Evolutionary conservation across 2,113 vertebrate genomes (phyloP), one percentile per base, ranked within the genome.

Genomic region (Sylvilagus bachmani): DNA sequence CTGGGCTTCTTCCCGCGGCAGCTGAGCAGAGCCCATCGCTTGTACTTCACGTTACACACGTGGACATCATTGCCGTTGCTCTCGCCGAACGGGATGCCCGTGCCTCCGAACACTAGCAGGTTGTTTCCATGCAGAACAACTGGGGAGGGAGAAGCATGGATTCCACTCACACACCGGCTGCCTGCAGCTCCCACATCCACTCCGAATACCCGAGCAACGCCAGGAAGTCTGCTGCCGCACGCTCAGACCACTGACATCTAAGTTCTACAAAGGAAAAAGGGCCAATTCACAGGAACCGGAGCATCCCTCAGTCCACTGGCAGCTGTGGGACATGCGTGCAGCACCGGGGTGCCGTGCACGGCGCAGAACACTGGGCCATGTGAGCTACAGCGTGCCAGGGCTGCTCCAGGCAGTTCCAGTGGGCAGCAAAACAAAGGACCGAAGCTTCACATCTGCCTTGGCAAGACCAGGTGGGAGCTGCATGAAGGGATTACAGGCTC

Each of bases 121-220:
- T 99, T 99, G 98, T 99, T 99, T 64, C 99, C 99, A 1, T 99
- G 99, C 92, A 99, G 86, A 94, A 99, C 99, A 84, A 99, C 99
- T 99, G 96, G 58, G 71, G 95, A 83, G 64, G 66, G 17, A 96
- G 38, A 94, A 90, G 67, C 17, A 93, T 44, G 96, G n/a, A 71
- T 31, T 81, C 88, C 81, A 36, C 80, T 51, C 0, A 29, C 0
- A 1, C 11, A 29, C 55, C 51, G 58, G 77, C n/a, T 75, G 14
- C 58, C 44, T 80, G 25, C 16, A 71, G 6, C 4, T 78, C n/a
- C 66, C 36, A 51, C 36, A n/a, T 8, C n/a, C 67, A 69, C 49
- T 17, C 79, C 51, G 44, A 90, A 29, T 10, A 88, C 4, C 6
- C 3, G 71, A 87, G 53, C 85, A 61, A 61, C 87, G 77, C 2